Conservation (phyloP, 2,113 vertebrate species). For the Promerops cafer region DNA sequence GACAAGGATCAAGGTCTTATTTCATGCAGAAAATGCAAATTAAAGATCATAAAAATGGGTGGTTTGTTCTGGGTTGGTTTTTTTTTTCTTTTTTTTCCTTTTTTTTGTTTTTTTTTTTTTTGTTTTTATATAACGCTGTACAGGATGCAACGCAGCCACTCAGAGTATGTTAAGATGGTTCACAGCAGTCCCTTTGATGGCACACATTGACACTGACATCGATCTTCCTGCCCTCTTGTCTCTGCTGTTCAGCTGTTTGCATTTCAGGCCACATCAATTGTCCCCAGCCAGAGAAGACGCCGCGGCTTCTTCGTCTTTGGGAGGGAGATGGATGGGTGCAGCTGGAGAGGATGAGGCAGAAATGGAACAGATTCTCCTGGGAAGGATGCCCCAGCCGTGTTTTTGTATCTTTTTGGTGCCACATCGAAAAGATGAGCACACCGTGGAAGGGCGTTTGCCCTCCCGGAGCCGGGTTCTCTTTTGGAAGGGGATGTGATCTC, state of each 20-base stretch:
- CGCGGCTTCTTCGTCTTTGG: not conserved
- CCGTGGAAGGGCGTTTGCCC: not conserved
- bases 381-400: not conserved
- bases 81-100: not conserved
- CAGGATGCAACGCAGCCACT: constrained; percentile 34
- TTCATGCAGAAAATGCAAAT: constrained; percentile 68
- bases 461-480: not conserved
- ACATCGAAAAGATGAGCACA: not conserved
- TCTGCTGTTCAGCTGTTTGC: not conserved
- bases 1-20: constrained; percentile 58
- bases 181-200: constrained; percentile 31
- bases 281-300: not conserved
- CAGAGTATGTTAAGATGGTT: not conserved
- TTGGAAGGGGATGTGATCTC: not conserved
- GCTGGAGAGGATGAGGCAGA: not conserved
- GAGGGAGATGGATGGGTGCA: not conserved
- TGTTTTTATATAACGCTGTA: not conserved
- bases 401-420: not conserved
- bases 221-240: not conserved
- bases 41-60: constrained; percentile 51
- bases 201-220: not conserved
- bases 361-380: not conserved
- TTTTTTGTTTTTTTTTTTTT: not conserved
- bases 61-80: not conserved
- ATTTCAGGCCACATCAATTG: not conserved